Conservation (phyloP, 2,113 vertebrate genomes). For the Glareola pratincola region DNA sequence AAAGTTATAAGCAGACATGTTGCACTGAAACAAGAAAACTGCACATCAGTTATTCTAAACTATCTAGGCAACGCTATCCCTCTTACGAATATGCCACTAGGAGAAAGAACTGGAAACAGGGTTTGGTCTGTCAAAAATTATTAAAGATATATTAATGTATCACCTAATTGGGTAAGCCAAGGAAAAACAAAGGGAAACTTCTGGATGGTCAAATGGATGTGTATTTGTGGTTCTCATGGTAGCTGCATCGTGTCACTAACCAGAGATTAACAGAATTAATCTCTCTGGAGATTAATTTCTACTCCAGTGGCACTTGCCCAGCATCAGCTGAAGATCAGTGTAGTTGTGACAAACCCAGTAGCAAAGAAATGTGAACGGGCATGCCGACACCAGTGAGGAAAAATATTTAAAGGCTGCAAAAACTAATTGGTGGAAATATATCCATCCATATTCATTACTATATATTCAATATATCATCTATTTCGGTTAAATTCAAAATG, state of each 20-base stretch:
- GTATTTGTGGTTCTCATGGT: background rate
- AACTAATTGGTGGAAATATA: slow-evolving; percentile 7
- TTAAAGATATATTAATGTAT: background rate
- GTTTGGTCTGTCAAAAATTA: background rate
- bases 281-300: background rate
- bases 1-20: background rate
- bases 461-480: background rate
- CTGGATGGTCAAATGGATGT: background rate
- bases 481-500: slow-evolving; percentile 15
- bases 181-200: background rate
- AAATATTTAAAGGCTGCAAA: background rate
- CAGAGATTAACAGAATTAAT: background rate
- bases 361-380: background rate
- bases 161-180: background rate
- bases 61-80: background rate
- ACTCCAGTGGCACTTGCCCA: background rate
- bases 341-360: background rate
- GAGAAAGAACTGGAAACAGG: background rate
- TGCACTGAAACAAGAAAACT: background rate
- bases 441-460: background rate
- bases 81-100: background rate
- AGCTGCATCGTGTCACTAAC: background rate
- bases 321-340: background rate
- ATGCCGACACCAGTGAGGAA: background rate
- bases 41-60: background rate